Evolutionary conservation across 1,140 invertebrate species (phyloP), one percentile per base, ranked within the genome.

Genomic region (Telenomus remus): DNA sequence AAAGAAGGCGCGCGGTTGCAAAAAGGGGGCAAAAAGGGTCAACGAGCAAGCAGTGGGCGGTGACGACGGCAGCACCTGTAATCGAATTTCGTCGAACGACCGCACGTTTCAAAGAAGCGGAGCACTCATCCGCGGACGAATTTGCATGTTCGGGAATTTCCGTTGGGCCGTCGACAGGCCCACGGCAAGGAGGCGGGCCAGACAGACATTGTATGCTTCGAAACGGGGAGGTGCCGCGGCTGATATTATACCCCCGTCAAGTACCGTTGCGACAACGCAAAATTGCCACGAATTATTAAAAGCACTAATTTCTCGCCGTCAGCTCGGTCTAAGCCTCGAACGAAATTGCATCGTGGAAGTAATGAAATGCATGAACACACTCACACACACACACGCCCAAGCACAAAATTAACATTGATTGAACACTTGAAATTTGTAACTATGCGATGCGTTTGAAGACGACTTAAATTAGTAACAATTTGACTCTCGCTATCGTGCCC

Each of bases 101-200:
- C 63, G 57, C 63, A 59, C 63, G 15, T 57, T 77, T 71, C 74
- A 50, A 68, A 71, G 68, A 77, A 77, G 51, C 73, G 19, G 73
- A 43, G 73, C 68, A 72, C 68, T 72, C 61, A 68, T 68, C 51
- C 57, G 63, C 63, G 63, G 51, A 71, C 61, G 50, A 76, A 76
- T 76, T 76, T 76, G 73, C 73, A 76, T 76, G 73, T 65, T 70
- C 56, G 73, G 65, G 73, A 70, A 76, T 76, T 76, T 65, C 65
- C 60, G 73, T 56, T 54, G 53, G 51, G 54, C 64, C 72, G 59
- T 47, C 64, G 53, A 69, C 65, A 60, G 65, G 65, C 56, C 59
- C 65, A 65, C 42, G 56, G 54, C 57, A 65, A 64, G 49, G 46
- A 60, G 64, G 65, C 57, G 64, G 64, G 57, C 43, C 53, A 19